phyloP scores from a whole-genome alignment of 2,797 vertebrate genomes.

The Pteropus rufus region DNA sequence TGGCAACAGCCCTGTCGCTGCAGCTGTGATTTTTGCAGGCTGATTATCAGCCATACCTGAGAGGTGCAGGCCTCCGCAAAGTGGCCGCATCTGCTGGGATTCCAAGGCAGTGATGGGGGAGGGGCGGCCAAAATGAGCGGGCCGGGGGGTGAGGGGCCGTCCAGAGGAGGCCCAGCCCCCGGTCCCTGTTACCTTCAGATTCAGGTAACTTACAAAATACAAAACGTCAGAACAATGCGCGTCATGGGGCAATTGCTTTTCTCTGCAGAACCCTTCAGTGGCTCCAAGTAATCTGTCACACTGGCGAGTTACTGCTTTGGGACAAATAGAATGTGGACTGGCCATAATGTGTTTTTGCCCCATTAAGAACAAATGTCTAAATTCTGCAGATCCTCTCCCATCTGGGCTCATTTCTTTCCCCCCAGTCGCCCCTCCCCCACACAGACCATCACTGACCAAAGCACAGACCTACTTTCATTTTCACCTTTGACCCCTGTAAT shows the following conservation, averaged over 20 bases:
- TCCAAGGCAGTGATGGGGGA: not conserved
- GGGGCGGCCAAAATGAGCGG: not conserved
- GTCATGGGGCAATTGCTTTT: not conserved
- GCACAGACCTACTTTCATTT: not conserved
- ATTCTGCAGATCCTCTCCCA: not conserved
- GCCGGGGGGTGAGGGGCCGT: not conserved
- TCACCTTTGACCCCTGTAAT: not conserved
- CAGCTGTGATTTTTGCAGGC: not conserved
- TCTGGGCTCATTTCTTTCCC: not conserved
- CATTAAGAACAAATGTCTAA: not conserved
- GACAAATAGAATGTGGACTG: not conserved
- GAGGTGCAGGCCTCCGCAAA: not conserved
- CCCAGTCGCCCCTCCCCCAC: not conserved
- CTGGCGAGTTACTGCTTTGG: not conserved
- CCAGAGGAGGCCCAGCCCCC: too few relatives aligned
- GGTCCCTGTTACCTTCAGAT: not conserved
- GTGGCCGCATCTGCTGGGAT: not conserved
- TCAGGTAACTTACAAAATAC: not conserved
- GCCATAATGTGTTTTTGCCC: not conserved
- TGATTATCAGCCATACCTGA: not conserved
- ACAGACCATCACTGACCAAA: not conserved
- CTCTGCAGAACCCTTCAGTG: not conserved
- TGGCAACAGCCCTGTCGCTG: not conserved
- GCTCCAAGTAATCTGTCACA: not conserved
- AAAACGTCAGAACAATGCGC: not conserved